phyloP scores from a whole-genome alignment of 1,140 invertebrate genomes.

The Drosophila kepulauana region DNA sequence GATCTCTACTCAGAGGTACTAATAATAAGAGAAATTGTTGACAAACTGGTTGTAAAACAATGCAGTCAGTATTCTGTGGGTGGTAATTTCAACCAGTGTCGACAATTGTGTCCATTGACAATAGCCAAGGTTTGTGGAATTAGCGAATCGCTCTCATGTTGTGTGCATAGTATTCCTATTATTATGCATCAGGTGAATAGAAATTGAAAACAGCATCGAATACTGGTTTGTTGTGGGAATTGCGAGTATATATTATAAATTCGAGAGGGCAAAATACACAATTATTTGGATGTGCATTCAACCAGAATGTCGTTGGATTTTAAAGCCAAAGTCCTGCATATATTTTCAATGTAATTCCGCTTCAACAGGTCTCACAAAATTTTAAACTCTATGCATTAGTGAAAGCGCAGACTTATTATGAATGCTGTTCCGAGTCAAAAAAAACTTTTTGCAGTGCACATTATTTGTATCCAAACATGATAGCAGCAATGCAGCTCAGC shows the following conservation, averaged over 20 bases:
- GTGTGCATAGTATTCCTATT: background rate
- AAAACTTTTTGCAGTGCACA: slow-evolving; percentile 14
- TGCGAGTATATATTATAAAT: too few species aligned
- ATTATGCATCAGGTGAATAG: background rate
- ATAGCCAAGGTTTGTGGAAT: background rate
- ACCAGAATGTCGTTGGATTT: too few species aligned
- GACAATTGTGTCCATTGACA: background rate
- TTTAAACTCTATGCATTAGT: slow-evolving; percentile 30
- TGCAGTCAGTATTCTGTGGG: background rate
- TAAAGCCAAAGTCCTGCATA: too few species aligned
- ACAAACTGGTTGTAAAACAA: background rate
- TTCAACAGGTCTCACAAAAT: too few species aligned
- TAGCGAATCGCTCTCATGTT: background rate
- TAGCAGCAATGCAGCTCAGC: background rate
- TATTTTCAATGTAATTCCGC: too few species aligned
- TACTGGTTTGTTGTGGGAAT: background rate
- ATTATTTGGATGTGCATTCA: too few species aligned
- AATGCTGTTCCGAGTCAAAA: slow-evolving; percentile 34
- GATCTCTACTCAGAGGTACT: too few species aligned
- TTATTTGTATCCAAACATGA: slow-evolving; percentile 22
- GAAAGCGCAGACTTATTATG: slow-evolving; percentile 36
- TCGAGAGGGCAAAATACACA: too few species aligned
- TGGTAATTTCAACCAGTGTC: background rate
- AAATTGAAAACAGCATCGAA: background rate
- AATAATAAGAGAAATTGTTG: background rate